These are phyloP conservation scores for Drosophila quinaria DNA, from an alignment of 2,888 invertebrate species.

Conservation along the genomic window DNA sequence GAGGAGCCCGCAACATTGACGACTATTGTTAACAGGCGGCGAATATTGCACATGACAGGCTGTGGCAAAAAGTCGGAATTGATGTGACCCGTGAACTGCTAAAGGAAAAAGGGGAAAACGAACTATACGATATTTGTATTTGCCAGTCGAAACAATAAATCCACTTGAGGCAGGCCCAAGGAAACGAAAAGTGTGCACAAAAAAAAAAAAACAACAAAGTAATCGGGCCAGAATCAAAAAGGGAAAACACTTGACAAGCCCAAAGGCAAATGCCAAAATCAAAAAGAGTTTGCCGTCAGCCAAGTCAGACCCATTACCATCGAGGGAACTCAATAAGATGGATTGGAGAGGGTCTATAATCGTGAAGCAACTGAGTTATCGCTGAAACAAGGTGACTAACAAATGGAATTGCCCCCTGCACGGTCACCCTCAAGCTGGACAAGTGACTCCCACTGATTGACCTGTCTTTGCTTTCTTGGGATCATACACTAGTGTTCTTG, in stretches of 20 bases:
- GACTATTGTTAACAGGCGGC: slow-evolving; percentile 71
- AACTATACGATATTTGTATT: slow-evolving; percentile 68
- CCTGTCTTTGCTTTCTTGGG: slow-evolving; percentile 6
- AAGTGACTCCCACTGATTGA: slow-evolving; percentile 33
- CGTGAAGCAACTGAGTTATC: slow-evolving; percentile 33
- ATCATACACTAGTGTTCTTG: neutral
- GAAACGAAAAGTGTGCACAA: slow-evolving; percentile 32
- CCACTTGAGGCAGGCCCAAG: slow-evolving; percentile 61
- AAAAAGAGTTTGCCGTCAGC: slow-evolving; percentile 43
- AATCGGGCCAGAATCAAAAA: slow-evolving; percentile 44
- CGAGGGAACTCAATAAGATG: slow-evolving; percentile 10
- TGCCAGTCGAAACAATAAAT: slow-evolving; percentile 79
- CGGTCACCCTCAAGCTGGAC: neutral
- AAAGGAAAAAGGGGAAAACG: slow-evolving; percentile 14
- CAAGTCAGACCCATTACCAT: slow-evolving; percentile 15
- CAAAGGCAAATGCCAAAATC: slow-evolving; percentile 29
- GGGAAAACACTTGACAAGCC: slow-evolving; percentile 49
- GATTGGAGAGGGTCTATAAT: slow-evolving; percentile 1
- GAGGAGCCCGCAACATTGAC: slow-evolving; percentile 48
- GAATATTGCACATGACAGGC: slow-evolving; percentile 73
- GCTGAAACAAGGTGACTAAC: slow-evolving; percentile 31
- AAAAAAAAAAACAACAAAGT: slow-evolving; percentile 11
- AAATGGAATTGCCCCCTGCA: slow-evolving; percentile 11
- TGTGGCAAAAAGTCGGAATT: slow-evolving; percentile 48
- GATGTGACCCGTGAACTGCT: slow-evolving; percentile 46